These are phyloP conservation scores for Emydura subglobosa DNA, from an alignment of 2,113 vertebrate genomes.

Conservation along the genomic window DNA sequence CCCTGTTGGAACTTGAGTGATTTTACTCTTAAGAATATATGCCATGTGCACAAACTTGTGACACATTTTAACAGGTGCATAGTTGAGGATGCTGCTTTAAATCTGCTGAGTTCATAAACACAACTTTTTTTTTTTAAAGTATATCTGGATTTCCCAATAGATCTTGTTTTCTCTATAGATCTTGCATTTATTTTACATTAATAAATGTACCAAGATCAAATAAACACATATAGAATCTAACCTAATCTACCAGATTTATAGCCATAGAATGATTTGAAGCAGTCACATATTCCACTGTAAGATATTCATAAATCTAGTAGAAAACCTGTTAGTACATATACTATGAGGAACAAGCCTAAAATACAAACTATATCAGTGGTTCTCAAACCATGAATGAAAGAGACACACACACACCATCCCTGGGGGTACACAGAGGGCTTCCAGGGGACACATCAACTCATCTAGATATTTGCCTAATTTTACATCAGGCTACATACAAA, in stretches of 20 bases:
- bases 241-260: neutral
- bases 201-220: neutral
- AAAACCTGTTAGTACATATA: accelerated
- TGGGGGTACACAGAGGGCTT: too few relatives aligned
- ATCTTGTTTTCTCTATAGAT: neutral
- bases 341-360: neutral
- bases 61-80: neutral
- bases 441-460: too few relatives aligned
- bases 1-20: accelerated
- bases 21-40: neutral
- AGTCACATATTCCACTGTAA: neutral
- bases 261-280: neutral
- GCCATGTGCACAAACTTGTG: neutral
- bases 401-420: too few relatives aligned
- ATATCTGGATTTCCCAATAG: neutral
- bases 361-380: neutral
- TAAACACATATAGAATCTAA: neutral
- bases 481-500: too few relatives aligned
- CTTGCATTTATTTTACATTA: neutral
- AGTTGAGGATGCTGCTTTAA: neutral
- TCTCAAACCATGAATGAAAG: too few relatives aligned
- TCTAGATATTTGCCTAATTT: too few relatives aligned
- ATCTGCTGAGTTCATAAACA: neutral
- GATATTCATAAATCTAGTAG: neutral
- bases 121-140: too few relatives aligned